phyloP scores from a whole-genome alignment of 2,113 vertebrate species.

The Cranoglanis bouderius region DNA sequence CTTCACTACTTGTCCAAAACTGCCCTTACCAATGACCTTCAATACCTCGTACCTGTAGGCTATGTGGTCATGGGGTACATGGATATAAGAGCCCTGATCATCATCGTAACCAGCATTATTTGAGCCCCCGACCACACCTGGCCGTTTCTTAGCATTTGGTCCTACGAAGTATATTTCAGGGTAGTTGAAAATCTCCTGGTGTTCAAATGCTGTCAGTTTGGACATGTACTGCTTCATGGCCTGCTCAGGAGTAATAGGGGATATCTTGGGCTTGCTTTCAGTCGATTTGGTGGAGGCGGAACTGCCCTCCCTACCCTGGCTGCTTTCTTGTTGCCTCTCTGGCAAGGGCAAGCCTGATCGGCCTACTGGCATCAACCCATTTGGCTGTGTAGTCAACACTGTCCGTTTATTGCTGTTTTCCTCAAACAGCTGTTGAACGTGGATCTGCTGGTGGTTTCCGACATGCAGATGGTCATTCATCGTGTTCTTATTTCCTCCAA shows the following conservation, averaged over 20 bases:
- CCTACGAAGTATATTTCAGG: slow-evolving; percentile 91
- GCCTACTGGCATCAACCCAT: slow-evolving; percentile 82
- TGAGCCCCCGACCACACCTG: slow-evolving; percentile 88
- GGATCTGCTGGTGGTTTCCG: slow-evolving; percentile 82
- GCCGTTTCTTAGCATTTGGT: slow-evolving; percentile 93
- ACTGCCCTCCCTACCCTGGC: slow-evolving; percentile 84
- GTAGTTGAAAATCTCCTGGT: slow-evolving; percentile 94
- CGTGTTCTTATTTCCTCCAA: slow-evolving; percentile 82
- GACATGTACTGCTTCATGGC: slow-evolving; percentile 97
- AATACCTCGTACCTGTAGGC: slow-evolving; percentile 95
- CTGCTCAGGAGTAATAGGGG: slow-evolving; percentile 83
- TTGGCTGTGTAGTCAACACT: slow-evolving; percentile 89
- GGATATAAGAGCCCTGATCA: slow-evolving; percentile 96
- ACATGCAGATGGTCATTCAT: slow-evolving; percentile 85
- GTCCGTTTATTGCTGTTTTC: slow-evolving; percentile 93
- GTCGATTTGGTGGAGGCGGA: slow-evolving; percentile 85
- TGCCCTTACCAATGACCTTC: slow-evolving; percentile 97
- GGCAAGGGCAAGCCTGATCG: slow-evolving; percentile 80
- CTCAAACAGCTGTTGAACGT: slow-evolving; percentile 90
- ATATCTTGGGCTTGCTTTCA: slow-evolving; percentile 81
- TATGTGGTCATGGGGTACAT: slow-evolving; percentile 95
- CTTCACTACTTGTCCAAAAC: slow-evolving; percentile 98
- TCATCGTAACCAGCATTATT: slow-evolving; percentile 96
- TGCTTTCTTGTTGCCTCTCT: slow-evolving; percentile 81
- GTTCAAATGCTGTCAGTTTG: slow-evolving; percentile 91